Evolutionary conservation across 2,797 vertebrate species (phyloP), one percentile per base, ranked within the genome.

Genomic region (Novumbra hubbsi): DNA sequence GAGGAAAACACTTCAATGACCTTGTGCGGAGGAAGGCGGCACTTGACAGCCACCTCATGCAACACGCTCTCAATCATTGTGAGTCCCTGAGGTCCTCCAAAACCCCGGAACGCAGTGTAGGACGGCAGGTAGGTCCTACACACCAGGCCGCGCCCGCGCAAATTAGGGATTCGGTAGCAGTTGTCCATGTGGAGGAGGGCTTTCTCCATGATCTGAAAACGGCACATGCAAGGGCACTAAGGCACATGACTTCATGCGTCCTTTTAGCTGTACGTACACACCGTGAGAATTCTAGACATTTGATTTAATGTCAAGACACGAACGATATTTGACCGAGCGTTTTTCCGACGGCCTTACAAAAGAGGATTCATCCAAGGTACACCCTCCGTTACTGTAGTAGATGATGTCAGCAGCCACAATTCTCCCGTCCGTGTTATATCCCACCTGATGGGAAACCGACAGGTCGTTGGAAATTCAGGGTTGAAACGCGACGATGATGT

Each of bases 331-430:
- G 2, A 57, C 21, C 24, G n/a, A 24, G 24, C 11, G 55, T 14
- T 24, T 11, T 57, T n/a, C n/a, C 21, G 12, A 24, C 17, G 9
- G n/a, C 19, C 90, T 24, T 89, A 96, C 95, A 85, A 92, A 21
- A 4, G 92, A 74, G 0, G 94, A 95, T 3, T 94, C 91, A 19
- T 96, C 93, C 67, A 91, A 80, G 0, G 83, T 88, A 73, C 92
- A 94, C 60, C 95, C 95, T 81, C 91, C 92, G n/a, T 95, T 94
- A 84, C 92, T 24, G 76, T 94, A 96, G 55, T 90, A 94, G 24
- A 87, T 77, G 0, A 90, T 32, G 79, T 95, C 94, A 17, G 92
- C 88, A 64, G 93, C 94, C 80, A 88, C 73, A 76, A 96, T 93
- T 12, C 81, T 88, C 5, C 95, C 94, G 5, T 91, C 92, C 27